Evolutionary conservation across 2,888 invertebrate genomes (phyloP).

Genomic region (Ptilodon capucinus): DNA sequence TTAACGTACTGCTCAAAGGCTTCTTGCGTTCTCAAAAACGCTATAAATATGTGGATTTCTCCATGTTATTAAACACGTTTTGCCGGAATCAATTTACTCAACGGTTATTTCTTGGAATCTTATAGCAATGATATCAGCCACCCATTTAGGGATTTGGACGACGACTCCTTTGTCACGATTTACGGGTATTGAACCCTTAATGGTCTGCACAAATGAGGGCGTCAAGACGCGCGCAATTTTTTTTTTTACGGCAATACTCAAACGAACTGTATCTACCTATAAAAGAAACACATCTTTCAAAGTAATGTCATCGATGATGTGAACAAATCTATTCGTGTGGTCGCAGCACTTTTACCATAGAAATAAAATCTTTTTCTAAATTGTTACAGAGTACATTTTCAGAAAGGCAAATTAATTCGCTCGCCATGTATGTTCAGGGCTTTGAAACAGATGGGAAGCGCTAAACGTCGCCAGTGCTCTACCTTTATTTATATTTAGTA

Average conservation of each 20-base stretch:
- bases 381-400: no score
- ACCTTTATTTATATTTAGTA: constrained; percentile 38
- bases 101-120: not conserved
- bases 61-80: not conserved
- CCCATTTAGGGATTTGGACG: constrained; percentile 18
- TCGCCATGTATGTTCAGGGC: no score
- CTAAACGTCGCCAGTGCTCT: constrained; percentile 26
- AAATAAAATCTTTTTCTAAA: no score
- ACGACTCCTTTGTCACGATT: constrained; percentile 24
- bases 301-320: no score
- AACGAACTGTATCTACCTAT: no score
- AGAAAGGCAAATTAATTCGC: no score
- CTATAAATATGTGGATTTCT: not conserved
- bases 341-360: no score
- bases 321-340: no score
- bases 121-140: not conserved
- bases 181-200: constrained; percentile 35
- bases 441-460: constrained; percentile 36
- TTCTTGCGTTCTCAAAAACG: not conserved
- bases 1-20: not conserved
- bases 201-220: no score
- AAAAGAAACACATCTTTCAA: no score
- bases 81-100: not conserved
- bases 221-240: no score
- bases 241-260: no score